Conservation (phyloP, 2,113 vertebrate species). For the Orthonyx spaldingii region DNA sequence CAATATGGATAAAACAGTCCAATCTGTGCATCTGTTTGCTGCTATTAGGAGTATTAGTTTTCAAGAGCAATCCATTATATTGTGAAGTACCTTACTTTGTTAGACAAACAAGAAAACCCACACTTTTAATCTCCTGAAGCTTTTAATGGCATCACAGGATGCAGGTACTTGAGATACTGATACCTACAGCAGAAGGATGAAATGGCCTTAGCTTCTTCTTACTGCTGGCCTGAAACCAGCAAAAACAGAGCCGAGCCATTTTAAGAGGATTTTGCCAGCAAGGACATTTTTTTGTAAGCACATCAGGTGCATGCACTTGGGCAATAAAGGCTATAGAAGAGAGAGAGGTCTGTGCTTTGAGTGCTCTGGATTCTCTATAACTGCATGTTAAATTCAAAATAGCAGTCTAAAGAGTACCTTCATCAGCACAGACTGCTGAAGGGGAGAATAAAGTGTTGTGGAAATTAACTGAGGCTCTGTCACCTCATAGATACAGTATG, state of each 20-base stretch:
- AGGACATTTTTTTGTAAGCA: slow-evolving; percentile 31
- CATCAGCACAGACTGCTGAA: neutral
- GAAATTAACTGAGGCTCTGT: neutral
- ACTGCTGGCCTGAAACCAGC: neutral
- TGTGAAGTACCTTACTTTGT: slow-evolving; percentile 33
- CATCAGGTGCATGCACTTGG: neutral
- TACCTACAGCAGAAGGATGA: slow-evolving; percentile 30
- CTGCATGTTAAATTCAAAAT: slow-evolving; percentile 7
- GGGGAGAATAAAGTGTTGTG: neutral
- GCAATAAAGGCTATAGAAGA: neutral
- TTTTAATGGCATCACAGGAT: slow-evolving; percentile 49
- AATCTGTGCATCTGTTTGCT: neutral
- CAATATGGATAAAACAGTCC: neutral
- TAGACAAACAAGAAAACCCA: slow-evolving; percentile 33
- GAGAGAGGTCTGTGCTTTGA: slow-evolving; percentile 16
- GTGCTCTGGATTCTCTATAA: neutral
- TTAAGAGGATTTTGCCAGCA: slow-evolving; percentile 20
- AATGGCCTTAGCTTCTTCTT: neutral
- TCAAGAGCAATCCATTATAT: slow-evolving; percentile 35
- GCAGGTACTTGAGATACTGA: slow-evolving; percentile 28
- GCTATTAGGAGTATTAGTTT: slow-evolving; percentile 22
- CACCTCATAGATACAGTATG: neutral
- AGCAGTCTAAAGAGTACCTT: neutral
- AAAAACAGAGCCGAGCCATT: neutral
- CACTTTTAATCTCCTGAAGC: slow-evolving; percentile 41